These are phyloP conservation scores for Incurvaria masculella DNA, from an alignment of 2,888 invertebrate species.

Conservation along the genomic window DNA sequence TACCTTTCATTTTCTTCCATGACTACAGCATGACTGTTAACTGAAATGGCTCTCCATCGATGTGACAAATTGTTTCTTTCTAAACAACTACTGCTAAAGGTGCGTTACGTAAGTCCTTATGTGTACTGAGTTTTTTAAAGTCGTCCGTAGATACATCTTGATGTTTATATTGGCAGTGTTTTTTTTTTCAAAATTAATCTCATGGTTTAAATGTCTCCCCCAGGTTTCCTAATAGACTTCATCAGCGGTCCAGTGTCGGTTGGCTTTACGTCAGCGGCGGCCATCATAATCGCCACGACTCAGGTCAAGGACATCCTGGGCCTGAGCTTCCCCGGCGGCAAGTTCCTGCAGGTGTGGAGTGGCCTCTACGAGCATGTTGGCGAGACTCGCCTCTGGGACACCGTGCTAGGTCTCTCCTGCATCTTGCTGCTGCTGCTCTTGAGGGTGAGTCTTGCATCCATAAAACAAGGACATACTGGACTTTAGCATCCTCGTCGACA, in stretches of 20 bases:
- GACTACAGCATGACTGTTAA: too few relatives aligned
- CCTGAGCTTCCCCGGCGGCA: slow-evolving; percentile 63
- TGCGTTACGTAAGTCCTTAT: too few relatives aligned
- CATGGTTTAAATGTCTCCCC: too few relatives aligned
- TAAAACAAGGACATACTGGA: not conserved
- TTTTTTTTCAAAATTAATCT: too few relatives aligned
- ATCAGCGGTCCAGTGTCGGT: slow-evolving; percentile 81
- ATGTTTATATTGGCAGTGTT: too few relatives aligned
- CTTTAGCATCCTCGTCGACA: too few relatives aligned
- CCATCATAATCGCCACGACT: slow-evolving; percentile 77
- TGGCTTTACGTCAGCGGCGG: slow-evolving; percentile 80
- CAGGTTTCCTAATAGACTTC: slow-evolving; percentile 80
- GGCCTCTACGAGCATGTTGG: slow-evolving; percentile 67
- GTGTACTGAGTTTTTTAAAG: too few relatives aligned
- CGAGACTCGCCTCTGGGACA: slow-evolving; percentile 68
- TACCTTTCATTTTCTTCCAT: too few relatives aligned
- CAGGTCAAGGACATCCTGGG: slow-evolving; percentile 76
- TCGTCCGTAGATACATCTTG: too few relatives aligned
- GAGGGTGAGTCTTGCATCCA: slow-evolving; percentile 50
- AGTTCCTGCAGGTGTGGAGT: slow-evolving; percentile 69
- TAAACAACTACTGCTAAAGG: too few relatives aligned
- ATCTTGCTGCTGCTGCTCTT: slow-evolving; percentile 66
- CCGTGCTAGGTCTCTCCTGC: slow-evolving; percentile 65
- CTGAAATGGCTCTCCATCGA: too few relatives aligned
- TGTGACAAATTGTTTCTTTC: too few relatives aligned